These are phyloP conservation scores for Hyaena hyaena DNA, from an alignment of 2,113 vertebrate species.

Conservation along the genomic window DNA sequence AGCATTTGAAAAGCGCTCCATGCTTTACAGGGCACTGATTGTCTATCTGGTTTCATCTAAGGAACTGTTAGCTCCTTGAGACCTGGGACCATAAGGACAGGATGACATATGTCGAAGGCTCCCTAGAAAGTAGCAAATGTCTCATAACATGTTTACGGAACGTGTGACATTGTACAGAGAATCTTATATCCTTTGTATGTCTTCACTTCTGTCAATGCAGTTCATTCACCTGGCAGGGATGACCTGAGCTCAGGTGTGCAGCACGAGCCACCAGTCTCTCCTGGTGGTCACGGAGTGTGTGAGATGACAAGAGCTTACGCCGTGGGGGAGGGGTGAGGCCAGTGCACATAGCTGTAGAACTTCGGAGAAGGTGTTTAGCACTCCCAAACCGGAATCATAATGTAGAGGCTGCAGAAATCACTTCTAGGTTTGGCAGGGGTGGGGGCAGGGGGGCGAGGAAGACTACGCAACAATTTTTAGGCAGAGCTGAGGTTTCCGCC, in stretches of 20 bases:
- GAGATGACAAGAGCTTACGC: neutral
- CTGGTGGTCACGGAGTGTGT: neutral
- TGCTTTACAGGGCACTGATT: neutral
- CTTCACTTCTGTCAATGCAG: neutral
- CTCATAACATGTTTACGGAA: neutral
- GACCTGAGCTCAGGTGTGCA: neutral
- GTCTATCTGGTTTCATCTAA: neutral
- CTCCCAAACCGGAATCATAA: neutral
- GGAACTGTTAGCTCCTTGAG: neutral
- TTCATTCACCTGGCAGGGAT: neutral
- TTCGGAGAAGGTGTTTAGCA: neutral
- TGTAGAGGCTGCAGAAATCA: neutral
- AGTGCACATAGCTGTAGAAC: neutral
- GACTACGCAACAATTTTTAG: fast-evolving
- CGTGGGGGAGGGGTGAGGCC: fast-evolving
- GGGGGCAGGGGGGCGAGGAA: neutral
- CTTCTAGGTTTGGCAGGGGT: neutral
- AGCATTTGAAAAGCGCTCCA: neutral
- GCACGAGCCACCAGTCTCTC: fast-evolving
- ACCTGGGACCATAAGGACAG: neutral
- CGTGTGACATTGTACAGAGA: too few species aligned
- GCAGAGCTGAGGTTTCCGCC: neutral
- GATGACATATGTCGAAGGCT: neutral
- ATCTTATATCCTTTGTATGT: neutral
- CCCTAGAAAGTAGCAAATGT: neutral